A percentile compares a stretch with the other conserved stretches of the same genome.
Evolutionary conservation across 2,888 invertebrate species (phyloP).

Genomic region (Mythimna impura): DNA sequence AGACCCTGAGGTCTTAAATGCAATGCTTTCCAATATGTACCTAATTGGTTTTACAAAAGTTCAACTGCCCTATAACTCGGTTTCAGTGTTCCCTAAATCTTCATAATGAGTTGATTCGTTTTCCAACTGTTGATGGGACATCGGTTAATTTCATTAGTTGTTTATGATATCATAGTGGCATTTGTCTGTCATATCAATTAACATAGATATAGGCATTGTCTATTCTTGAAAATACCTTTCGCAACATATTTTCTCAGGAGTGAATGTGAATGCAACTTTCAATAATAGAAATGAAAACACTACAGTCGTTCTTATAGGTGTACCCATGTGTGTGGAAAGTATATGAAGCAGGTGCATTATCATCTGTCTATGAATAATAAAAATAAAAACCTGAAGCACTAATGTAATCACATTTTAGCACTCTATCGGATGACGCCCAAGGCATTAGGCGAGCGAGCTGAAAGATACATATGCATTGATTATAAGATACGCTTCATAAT

Average conservation of each 20-base stretch:
- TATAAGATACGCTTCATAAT: slow-evolving; percentile 33
- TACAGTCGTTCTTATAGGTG: not conserved
- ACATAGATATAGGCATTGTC: not conserved
- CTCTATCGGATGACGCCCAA: slow-evolving; percentile 7
- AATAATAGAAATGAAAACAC: slow-evolving; percentile 8
- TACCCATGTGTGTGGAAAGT: not conserved
- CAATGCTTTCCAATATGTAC: not conserved
- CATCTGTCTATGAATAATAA: slow-evolving; percentile 8
- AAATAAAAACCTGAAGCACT: slow-evolving; percentile 7
- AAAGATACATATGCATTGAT: slow-evolving; percentile 31
- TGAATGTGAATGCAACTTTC: slow-evolving; percentile 8
- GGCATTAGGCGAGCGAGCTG: slow-evolving; percentile 7
- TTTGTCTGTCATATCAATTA: slow-evolving; percentile 1
- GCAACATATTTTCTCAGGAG: not conserved
- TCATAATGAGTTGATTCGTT: not conserved
- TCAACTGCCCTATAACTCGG: not conserved
- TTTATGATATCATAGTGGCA: not conserved
- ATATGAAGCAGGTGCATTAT: not conserved
- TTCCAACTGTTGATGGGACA: not conserved
- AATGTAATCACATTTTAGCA: slow-evolving; percentile 30
- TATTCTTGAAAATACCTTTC: not conserved
- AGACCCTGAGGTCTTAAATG: no score
- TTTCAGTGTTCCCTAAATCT: not conserved
- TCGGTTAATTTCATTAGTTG: slow-evolving; percentile 17
- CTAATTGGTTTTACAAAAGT: not conserved